Evolutionary conservation across 2,888 invertebrate genomes (phyloP), one percentile per base, ranked within the genome.

Genomic region (Bhutanitis thaidina): DNA sequence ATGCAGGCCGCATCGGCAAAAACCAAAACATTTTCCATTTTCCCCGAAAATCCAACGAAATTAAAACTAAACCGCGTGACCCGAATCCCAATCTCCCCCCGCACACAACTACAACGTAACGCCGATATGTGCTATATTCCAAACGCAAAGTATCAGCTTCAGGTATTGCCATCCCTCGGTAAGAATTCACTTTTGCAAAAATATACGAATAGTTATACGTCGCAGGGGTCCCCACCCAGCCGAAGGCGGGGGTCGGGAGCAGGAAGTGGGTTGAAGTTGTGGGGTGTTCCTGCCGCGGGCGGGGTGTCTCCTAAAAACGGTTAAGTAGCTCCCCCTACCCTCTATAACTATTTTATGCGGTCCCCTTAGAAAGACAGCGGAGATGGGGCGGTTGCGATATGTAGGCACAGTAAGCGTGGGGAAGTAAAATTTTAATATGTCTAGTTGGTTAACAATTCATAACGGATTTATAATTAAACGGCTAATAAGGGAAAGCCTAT

Each of bases 251-350:
- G 54, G 70, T 77, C 77, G 10, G 30, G 30, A 67, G 75, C 75
- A 80, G 87, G 87, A 86, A 86, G 80, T 77, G 84, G 83, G 83
- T 74, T 69, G 79, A 77, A 79, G 83, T 73, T 74, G 80, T 67
- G 71, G 80, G 82, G 83, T 72, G 81, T 77, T 80, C 74, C 79
- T 80, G 73, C 79, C 77, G 69, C 71, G 77, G 78, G 79, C 61
- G 85, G 88, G 88, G 87, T 80, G 85, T 83, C 87, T 85, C 87
- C 88, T 88, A 88, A 89, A 89, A 89, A 89, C 88, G 86, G 87
- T 85, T 87, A 88, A 89, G 88, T 88, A 88, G 88, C 87, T 81
- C 77, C 80, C 80, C 80, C 82, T 72, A 67, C 79, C 77, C 83
- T 81, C 81, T 82, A 86, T 88, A 88, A 89, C 88, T 89, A 89